Evolutionary conservation across 2,113 vertebrate genomes (phyloP).

Genomic region (Tupaia tana): DNA sequence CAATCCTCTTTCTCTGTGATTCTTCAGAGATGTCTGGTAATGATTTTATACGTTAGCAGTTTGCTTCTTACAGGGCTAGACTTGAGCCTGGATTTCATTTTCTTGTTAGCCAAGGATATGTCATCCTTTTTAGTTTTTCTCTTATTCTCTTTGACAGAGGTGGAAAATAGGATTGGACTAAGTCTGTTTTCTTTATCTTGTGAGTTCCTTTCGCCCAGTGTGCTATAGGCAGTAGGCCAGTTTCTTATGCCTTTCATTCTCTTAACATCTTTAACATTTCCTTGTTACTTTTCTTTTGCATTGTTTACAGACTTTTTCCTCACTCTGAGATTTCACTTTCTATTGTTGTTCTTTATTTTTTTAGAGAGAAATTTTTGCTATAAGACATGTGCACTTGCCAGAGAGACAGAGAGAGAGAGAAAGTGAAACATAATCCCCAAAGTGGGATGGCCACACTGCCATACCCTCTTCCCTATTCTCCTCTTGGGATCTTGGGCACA

Average conservation of each 20-base stretch:
- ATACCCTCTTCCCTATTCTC: too few species aligned
- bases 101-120: neutral
- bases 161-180: neutral
- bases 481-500: too few species aligned
- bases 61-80: neutral
- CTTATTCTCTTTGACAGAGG: neutral
- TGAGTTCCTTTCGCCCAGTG: neutral
- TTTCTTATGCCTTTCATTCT: neutral
- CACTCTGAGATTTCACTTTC: neutral
- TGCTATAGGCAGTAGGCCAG: neutral
- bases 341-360: neutral
- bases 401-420: too few species aligned
- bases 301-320: neutral
- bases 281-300: neutral
- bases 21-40: neutral
- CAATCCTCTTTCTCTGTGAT: neutral
- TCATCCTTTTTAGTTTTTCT: neutral
- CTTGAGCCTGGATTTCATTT: neutral
- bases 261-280: neutral
- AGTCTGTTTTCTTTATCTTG: neutral
- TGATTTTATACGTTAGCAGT: neutral
- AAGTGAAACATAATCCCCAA: too few species aligned
- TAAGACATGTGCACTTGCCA: too few species aligned
- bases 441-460: too few species aligned
- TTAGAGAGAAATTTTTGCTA: too few species aligned